A percentile compares a stretch with the other conserved stretches of the same genome.
These are phyloP conservation scores for Drosophila kikkawai DNA, from an alignment of 1,140 invertebrate species.

Conservation along the genomic window DNA sequence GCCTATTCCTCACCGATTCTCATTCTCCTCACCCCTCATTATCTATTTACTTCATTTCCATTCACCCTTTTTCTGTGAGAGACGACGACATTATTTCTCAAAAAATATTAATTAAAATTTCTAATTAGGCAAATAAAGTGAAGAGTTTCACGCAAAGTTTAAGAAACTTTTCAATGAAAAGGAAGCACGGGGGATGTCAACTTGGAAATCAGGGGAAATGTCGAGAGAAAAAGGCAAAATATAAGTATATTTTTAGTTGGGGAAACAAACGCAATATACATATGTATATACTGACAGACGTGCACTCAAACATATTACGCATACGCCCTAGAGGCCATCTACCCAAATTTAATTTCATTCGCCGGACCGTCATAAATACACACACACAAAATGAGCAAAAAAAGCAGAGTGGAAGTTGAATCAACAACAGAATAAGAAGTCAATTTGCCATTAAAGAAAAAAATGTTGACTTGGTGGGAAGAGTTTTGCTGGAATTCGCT, in stretches of 20 bases:
- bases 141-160: constrained; percentile 33
- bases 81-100: constrained; percentile 2
- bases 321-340: constrained; percentile 59
- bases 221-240: constrained; percentile 9
- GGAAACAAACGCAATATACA: constrained; percentile 23
- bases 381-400: constrained; percentile 49
- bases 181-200: neutral
- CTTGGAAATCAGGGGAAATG: constrained; percentile 20
- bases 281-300: neutral
- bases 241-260: constrained; percentile 37
- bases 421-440: constrained; percentile 16
- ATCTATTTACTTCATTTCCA: neutral
- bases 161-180: constrained; percentile 24
- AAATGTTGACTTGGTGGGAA: constrained; percentile 15
- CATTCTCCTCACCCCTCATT: neutral
- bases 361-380: constrained; percentile 47
- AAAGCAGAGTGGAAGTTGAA: constrained; percentile 2
- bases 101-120: constrained; percentile 46
- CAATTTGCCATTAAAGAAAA: constrained; percentile 20
- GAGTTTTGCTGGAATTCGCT: constrained; percentile 4
- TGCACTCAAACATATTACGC: constrained; percentile 56
- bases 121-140: constrained; percentile 27
- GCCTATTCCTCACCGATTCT: neutral
- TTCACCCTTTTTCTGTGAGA: neutral
- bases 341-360: constrained; percentile 61